Conservation (phyloP, 2,113 vertebrate genomes). For the Osmerus eperlanus region DNA sequence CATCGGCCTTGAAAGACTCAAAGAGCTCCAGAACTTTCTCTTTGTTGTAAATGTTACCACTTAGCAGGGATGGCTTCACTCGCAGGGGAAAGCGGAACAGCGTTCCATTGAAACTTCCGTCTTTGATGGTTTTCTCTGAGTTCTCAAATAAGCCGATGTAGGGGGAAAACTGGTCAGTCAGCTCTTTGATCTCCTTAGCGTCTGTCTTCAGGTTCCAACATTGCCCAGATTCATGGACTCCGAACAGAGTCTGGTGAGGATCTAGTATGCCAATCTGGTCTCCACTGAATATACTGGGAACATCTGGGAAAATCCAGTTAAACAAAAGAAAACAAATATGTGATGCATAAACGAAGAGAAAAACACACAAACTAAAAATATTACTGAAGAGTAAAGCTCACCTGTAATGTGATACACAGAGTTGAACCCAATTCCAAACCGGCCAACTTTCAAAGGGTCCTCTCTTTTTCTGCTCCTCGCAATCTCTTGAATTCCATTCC, state of each 20-base stretch:
- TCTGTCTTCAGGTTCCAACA: constrained; percentile 96
- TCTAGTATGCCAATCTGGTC: constrained; percentile 98
- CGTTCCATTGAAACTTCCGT: constrained; percentile 88
- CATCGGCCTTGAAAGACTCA: constrained; percentile 93
- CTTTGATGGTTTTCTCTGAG: constrained; percentile 83
- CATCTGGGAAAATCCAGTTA: constrained; percentile 75
- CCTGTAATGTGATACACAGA: constrained; percentile 99
- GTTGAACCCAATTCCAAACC: constrained; percentile 99
- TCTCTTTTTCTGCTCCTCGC: constrained; percentile 96
- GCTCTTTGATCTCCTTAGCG: constrained; percentile 86
- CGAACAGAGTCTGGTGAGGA: constrained; percentile 94
- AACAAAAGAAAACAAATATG: not conserved
- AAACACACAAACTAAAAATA: not conserved
- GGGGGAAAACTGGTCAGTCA: constrained; percentile 90
- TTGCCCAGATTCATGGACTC: constrained; percentile 91
- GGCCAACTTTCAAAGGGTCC: constrained; percentile 94
- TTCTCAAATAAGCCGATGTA: constrained; percentile 89
- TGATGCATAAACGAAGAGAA: not conserved
- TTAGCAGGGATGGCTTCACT: constrained; percentile 87
- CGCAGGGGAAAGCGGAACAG: constrained; percentile 96
- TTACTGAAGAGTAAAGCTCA: constrained; percentile 40
- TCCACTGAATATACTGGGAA: constrained; percentile 97
- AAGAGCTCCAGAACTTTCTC: constrained; percentile 94
- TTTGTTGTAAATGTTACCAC: constrained; percentile 91
- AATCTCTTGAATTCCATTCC: constrained; percentile 98